Percentiles rank a stretch among this genome's conserved stretches.
phyloP scores from a whole-genome alignment of 1,140 invertebrate species.

The Penaeus indicus region DNA sequence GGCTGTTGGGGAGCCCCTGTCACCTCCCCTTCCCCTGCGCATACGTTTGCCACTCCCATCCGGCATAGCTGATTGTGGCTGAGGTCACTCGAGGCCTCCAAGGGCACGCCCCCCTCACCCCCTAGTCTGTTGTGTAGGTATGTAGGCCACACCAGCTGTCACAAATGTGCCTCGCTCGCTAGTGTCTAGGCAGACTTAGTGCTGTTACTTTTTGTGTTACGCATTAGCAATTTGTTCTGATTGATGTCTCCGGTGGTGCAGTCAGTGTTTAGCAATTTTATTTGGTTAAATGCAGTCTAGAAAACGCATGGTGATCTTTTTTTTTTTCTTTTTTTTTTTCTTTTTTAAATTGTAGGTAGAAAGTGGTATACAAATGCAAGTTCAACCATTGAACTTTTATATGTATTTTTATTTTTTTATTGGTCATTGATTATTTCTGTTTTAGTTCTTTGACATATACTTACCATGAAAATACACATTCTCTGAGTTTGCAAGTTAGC shows the following conservation, averaged over 20 bases:
- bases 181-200: constrained; percentile 54
- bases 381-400: too few species aligned
- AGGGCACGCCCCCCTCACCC: constrained; percentile 49
- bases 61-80: constrained; percentile 40
- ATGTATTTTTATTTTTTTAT: constrained; percentile 18
- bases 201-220: constrained; percentile 44
- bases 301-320: constrained; percentile 45
- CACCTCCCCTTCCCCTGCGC: constrained; percentile 42
- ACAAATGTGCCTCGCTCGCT: constrained; percentile 57
- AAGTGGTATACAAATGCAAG: background rate
- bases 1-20: constrained; percentile 42
- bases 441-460: constrained; percentile 11
- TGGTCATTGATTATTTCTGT: background rate
- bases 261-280: constrained; percentile 40
- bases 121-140: constrained; percentile 58
- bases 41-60: constrained; percentile 41
- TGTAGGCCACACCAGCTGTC: constrained; percentile 58
- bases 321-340: constrained; percentile 28
- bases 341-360: constrained; percentile 45
- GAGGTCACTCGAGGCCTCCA: constrained; percentile 33
- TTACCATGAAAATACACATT: background rate
- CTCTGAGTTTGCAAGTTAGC: constrained; percentile 16
- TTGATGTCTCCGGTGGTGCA: constrained; percentile 48
- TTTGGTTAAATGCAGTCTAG: constrained; percentile 32
- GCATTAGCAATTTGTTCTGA: constrained; percentile 47